A percentile compares a stretch with the other conserved stretches of the same genome.
These are phyloP conservation scores for Puntigrus tetrazona DNA, from an alignment of 2,113 vertebrate genomes.

Conservation along the genomic window DNA sequence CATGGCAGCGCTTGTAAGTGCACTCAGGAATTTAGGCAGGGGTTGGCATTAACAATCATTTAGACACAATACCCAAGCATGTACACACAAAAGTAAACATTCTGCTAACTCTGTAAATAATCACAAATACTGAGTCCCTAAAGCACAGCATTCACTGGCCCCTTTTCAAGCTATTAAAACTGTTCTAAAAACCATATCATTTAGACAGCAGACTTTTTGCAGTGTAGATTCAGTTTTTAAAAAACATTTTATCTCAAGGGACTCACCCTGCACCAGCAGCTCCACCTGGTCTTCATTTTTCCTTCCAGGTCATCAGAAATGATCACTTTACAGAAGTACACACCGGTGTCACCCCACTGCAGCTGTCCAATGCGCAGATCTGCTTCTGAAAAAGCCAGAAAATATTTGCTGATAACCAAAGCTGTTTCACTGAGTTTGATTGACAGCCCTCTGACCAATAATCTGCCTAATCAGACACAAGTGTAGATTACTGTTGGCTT, in stretches of 20 bases:
- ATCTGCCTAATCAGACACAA: no score
- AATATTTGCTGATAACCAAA: neutral
- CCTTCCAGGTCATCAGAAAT: slow-evolving; percentile 90
- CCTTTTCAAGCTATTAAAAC: neutral
- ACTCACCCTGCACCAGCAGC: slow-evolving; percentile 91
- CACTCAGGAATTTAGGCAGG: slow-evolving; percentile 72
- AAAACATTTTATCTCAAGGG: neutral
- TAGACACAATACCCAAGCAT: slow-evolving; percentile 32
- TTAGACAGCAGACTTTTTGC: neutral
- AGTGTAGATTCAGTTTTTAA: neutral
- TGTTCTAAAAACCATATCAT: neutral
- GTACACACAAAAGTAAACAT: slow-evolving; percentile 37
- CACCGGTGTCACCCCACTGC: slow-evolving; percentile 97
- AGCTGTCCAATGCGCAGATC: slow-evolving; percentile 92
- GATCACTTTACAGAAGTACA: slow-evolving; percentile 92
- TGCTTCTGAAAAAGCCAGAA: slow-evolving; percentile 79
- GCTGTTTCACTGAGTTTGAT: no score
- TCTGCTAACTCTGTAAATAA: neutral
- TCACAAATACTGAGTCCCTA: neutral
- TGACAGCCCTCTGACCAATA: no score
- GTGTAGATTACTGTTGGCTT: no score
- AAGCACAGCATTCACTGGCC: neutral
- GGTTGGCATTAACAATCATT: slow-evolving; percentile 44
- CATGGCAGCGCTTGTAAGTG: slow-evolving; percentile 77
- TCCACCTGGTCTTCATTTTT: slow-evolving; percentile 90